Percentiles rank a stretch among this genome's conserved stretches.
These are phyloP conservation scores for Candoia aspera DNA, from an alignment of 2,113 vertebrate species.

Conservation along the genomic window DNA sequence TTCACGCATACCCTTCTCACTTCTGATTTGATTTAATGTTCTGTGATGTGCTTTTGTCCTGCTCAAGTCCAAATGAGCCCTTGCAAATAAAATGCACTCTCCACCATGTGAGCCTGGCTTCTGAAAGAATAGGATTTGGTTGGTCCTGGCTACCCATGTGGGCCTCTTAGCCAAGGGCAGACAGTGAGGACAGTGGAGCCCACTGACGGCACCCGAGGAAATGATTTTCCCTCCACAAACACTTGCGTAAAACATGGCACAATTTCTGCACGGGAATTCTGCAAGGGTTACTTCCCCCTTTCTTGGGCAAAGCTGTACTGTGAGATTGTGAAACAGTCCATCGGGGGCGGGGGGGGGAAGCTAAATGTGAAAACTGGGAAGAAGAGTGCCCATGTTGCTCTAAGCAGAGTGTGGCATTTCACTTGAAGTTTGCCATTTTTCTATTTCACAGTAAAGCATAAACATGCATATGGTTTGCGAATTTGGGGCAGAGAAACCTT, in stretches of 20 bases:
- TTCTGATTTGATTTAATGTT: background rate
- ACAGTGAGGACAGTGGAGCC: background rate
- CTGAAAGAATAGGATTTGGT: background rate
- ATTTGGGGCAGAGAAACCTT: background rate
- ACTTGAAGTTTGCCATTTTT: conserved; percentile 9
- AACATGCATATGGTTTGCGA: background rate
- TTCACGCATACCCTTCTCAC: background rate
- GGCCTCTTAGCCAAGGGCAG: too few species aligned
- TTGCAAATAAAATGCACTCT: too few species aligned
- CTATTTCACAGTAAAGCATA: conserved; percentile 18
- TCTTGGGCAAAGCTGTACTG: background rate
- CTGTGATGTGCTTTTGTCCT: background rate
- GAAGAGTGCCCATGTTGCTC: background rate
- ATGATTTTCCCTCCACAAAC: background rate
- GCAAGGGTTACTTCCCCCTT: background rate
- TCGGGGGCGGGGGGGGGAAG: background rate
- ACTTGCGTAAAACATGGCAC: background rate
- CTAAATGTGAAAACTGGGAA: background rate
- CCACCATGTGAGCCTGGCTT: background rate
- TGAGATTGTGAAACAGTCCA: background rate
- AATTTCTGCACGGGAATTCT: background rate
- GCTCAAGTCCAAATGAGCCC: background rate
- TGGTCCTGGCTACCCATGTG: background rate
- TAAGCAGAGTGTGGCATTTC: background rate
- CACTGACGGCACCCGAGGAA: background rate